phyloP scores from a whole-genome alignment of 2,797 vertebrate species.

The Phrynocephalus vlangalii region DNA sequence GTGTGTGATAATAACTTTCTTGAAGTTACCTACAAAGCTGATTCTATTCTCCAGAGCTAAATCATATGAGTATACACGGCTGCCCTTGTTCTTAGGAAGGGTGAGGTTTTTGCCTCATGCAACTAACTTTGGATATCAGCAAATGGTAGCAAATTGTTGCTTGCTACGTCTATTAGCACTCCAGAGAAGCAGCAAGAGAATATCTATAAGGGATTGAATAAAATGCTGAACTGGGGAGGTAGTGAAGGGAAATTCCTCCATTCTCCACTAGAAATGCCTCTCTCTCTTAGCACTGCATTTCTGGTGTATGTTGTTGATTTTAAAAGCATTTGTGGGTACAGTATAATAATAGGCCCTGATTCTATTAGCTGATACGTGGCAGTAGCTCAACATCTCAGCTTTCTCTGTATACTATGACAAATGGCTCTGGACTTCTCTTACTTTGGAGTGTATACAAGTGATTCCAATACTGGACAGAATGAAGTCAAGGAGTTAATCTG shows the following conservation, averaged over 20 bases:
- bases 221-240: no score
- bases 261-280: background rate
- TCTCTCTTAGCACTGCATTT: background rate
- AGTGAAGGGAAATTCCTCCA: background rate
- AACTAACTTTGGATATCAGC: background rate
- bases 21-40: background rate
- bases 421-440: background rate
- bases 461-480: constrained; percentile 5
- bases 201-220: no score
- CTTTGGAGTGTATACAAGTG: background rate
- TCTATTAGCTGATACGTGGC: background rate
- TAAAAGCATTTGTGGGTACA: background rate
- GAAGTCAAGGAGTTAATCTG: background rate
- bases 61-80: no score
- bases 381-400: background rate
- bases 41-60: background rate
- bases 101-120: background rate
- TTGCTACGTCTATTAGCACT: background rate
- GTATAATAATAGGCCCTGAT: background rate
- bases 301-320: no score
- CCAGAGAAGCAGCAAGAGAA: background rate
- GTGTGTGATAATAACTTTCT: background rate
- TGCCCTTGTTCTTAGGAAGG: background rate
- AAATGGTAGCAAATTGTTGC: background rate
- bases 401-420: background rate